These are phyloP conservation scores for Mimas tiliae DNA, from an alignment of 2,888 invertebrate species.

Conservation along the genomic window DNA sequence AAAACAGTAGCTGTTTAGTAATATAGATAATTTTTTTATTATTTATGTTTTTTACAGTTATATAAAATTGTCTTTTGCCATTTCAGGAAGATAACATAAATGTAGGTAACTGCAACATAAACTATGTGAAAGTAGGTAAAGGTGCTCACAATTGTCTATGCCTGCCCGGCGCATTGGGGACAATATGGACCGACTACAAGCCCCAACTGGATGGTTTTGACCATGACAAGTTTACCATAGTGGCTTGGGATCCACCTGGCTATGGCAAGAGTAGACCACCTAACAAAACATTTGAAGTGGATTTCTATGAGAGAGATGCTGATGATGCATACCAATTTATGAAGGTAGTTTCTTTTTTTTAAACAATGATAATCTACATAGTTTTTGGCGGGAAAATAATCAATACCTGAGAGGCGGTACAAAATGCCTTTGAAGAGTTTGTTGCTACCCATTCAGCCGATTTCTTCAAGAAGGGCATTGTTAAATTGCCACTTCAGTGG, in stretches of 20 bases:
- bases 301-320: conserved; percentile 92
- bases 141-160: conserved; percentile 87
- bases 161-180: conserved; percentile 92
- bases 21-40: too few relatives aligned
- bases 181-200: conserved; percentile 92
- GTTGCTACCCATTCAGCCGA: too few relatives aligned
- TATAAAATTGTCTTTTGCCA: background rate
- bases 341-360: conserved; percentile 72
- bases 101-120: conserved; percentile 84
- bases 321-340: conserved; percentile 88
- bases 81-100: conserved; percentile 86
- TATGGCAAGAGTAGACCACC: conserved; percentile 94
- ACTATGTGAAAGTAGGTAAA: conserved; percentile 85
- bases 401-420: too few relatives aligned
- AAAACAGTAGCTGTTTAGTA: too few relatives aligned
- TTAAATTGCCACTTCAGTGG: too few relatives aligned
- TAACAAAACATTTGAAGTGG: conserved; percentile 86
- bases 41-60: too few relatives aligned
- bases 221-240: conserved; percentile 85
- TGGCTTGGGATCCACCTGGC: conserved; percentile 94
- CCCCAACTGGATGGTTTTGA: conserved; percentile 89
- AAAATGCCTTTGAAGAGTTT: too few relatives aligned
- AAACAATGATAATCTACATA: too few relatives aligned
- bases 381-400: too few relatives aligned
- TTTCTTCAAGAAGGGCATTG: too few relatives aligned